Percentiles rank a stretch among this genome's conserved stretches.
These are phyloP conservation scores for Panthera uncia DNA, from an alignment of 2,113 vertebrate species.

Conservation along the genomic window DNA sequence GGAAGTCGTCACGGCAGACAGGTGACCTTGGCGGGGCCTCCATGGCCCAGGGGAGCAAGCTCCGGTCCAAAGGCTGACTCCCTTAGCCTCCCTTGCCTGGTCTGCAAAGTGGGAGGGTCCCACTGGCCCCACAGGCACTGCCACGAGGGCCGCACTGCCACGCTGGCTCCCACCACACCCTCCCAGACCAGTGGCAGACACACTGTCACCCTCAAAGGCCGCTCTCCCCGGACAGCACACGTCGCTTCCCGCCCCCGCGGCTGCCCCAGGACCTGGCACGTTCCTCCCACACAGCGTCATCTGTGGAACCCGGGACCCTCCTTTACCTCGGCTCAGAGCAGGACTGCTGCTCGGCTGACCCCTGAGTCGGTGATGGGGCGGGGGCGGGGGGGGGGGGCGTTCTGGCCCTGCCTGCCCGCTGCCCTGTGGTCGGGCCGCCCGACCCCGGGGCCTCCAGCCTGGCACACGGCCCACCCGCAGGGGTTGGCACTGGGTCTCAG, in stretches of 20 bases:
- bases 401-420: not conserved
- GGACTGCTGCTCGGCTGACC: not conserved
- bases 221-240: no score
- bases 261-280: no score
- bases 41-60: not conserved
- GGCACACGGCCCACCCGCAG: not conserved
- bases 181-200: no score
- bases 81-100: no score
- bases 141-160: no score
- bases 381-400: no score
- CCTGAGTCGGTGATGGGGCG: not conserved
- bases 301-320: not conserved
- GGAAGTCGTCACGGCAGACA: no score
- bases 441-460: not conserved
- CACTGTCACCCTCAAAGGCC: not conserved
- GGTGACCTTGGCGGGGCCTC: not conserved
- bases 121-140: not conserved
- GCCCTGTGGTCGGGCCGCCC: not conserved
- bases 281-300: not conserved
- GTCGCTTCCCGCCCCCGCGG: not conserved
- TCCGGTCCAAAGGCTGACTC: not conserved
- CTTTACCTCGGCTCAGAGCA: not conserved
- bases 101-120: not conserved
- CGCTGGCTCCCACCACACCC: not conserved
- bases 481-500: fast-evolving